Evolutionary conservation across 2,797 vertebrate genomes (phyloP).

Genomic region (Chelmon rostratus): DNA sequence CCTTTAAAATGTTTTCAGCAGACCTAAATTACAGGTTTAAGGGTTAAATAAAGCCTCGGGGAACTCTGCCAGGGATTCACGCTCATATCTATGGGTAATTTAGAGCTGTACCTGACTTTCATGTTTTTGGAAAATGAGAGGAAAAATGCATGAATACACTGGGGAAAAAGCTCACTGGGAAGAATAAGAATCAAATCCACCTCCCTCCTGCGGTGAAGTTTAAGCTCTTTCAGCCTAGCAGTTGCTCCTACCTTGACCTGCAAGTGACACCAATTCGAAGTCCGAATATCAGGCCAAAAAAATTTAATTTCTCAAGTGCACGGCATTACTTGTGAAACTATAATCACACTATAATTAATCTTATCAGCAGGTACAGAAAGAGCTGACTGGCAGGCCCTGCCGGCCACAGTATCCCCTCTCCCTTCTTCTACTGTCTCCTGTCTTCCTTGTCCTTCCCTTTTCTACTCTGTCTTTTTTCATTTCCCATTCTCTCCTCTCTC

Average conservation of each 20-base stretch:
- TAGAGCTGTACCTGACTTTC: neutral
- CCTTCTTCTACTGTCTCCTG: conserved; percentile 18
- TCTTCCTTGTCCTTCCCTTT: neutral
- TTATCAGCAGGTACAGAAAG: conserved; percentile 55
- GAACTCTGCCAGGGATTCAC: neutral
- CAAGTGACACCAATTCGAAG: conserved; percentile 35
- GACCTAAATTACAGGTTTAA: neutral
- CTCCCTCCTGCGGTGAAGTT: conserved; percentile 10
- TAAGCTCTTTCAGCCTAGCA: conserved; percentile 14
- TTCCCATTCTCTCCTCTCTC: conserved; percentile 29
- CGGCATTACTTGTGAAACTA: conserved; percentile 25
- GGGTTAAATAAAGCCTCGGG: neutral
- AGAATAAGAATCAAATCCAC: neutral
- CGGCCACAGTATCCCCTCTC: conserved; percentile 24
- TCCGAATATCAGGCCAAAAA: neutral
- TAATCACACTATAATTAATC: conserved; percentile 49
- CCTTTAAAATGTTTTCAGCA: neutral
- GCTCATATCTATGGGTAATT: neutral
- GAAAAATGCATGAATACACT: neutral
- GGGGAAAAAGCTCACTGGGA: neutral
- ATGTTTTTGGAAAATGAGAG: conserved; percentile 8
- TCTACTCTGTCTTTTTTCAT: conserved; percentile 21
- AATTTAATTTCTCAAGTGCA: conserved; percentile 37
- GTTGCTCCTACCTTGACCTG: conserved; percentile 20
- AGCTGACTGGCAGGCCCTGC: conserved; percentile 33